Evolutionary conservation across 2,113 vertebrate genomes (phyloP).

Genomic region (Steatornis caripensis): DNA sequence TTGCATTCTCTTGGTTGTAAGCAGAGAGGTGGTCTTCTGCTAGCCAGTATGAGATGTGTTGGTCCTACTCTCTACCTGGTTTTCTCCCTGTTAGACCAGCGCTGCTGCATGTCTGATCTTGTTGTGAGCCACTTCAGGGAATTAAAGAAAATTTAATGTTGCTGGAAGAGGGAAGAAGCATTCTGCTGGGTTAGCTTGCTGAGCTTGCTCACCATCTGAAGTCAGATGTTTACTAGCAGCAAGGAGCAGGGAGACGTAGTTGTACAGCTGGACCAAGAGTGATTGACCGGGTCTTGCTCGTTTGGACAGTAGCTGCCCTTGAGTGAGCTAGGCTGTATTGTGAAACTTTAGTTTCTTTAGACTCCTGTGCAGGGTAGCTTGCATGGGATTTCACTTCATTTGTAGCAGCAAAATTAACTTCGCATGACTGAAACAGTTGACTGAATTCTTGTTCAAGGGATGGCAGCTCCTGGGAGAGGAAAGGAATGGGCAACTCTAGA

Average conservation of each 20-base stretch:
- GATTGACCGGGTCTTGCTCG: neutral
- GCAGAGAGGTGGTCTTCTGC: neutral
- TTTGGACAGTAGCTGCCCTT: neutral
- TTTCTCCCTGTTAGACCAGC: neutral
- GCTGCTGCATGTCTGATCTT: neutral
- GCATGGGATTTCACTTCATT: neutral
- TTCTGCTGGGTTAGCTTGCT: neutral
- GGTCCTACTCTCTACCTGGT: neutral
- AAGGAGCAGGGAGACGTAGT: neutral
- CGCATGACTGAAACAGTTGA: neutral
- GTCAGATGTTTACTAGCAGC: neutral
- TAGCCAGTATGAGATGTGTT: neutral
- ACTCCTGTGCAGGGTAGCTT: accelerated
- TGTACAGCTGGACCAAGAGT: neutral
- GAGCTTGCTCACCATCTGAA: neutral
- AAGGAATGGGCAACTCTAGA: neutral
- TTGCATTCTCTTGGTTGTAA: neutral
- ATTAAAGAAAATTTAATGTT: neutral
- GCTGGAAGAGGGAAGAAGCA: neutral
- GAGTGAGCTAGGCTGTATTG: neutral
- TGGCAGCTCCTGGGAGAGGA: neutral
- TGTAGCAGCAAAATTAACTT: neutral
- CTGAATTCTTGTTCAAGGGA: neutral
- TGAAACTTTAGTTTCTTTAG: neutral
- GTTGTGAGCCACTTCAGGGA: neutral